Percentiles rank a stretch among this genome's conserved stretches.
Evolutionary conservation across 2,888 invertebrate species (phyloP).

Genomic region (Agonopterix alstromeriana): DNA sequence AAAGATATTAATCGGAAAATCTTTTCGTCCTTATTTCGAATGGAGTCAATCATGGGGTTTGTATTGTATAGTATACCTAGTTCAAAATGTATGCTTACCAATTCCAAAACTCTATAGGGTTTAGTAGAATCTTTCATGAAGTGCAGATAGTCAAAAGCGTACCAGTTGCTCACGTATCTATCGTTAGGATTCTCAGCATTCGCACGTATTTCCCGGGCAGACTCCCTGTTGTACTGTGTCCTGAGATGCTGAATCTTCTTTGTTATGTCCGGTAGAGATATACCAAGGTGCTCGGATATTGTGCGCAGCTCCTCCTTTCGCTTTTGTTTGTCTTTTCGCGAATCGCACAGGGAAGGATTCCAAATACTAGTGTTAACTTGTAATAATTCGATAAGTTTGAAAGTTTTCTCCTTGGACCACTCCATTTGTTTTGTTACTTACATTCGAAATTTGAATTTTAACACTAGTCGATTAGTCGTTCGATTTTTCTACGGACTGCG

Average conservation of each 20-base stretch:
- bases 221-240: constrained; percentile 78
- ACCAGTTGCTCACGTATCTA: constrained; percentile 69
- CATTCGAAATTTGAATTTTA: not conserved
- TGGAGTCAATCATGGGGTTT: no score
- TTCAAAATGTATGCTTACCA: constrained; percentile 34
- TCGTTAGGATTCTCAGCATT: constrained; percentile 69
- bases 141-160: constrained; percentile 77
- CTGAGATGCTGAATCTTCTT: constrained; percentile 79
- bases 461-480: constrained; percentile 33
- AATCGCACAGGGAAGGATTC: constrained; percentile 62
- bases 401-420: constrained; percentile 68
- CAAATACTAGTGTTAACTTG: constrained; percentile 60
- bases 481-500: constrained; percentile 34
- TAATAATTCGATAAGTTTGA: constrained; percentile 61
- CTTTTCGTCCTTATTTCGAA: no score
- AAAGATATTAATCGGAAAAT: no score
- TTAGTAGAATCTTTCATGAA: constrained; percentile 77
- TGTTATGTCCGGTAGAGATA: constrained; percentile 66
- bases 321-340: constrained; percentile 62
- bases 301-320: constrained; percentile 56
- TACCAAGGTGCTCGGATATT: constrained; percentile 53
- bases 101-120: constrained; percentile 52
- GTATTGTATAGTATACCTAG: no score
- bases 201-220: constrained; percentile 70
- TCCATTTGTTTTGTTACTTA: constrained; percentile 38